Base-by-base conservation (phyloP, 2,113 vertebrate genomes). In the Sinocyclocheilus anophthalmus region DNA sequence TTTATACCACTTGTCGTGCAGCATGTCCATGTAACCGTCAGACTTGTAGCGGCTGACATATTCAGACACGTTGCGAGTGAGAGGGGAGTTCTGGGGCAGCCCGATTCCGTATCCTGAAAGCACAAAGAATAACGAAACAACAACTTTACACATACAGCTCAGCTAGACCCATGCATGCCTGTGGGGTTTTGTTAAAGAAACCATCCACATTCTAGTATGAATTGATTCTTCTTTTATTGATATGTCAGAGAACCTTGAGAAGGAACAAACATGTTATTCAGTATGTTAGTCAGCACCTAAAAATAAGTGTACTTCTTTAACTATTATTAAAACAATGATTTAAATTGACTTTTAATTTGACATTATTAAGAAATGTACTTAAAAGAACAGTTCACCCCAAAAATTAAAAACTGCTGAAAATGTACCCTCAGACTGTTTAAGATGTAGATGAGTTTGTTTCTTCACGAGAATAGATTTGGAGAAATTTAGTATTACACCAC, bases 1-100 rank as follows among this genome's bases (percentile, higher is more conserved):
- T 87, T 98, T 98, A 90, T 99, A 99, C 98, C 98, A 99, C 91
- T 98, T 99, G 95, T 99, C 97, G 0, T 99, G 97, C 4, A 99
- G 94, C 91, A 96, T 96, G 91, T 99, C 98, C 98, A 99, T 98
- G 93, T 97, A 97, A 57, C 98, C 98, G 0, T 98, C 96, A 0
- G 97, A 99, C 92, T 98, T 98, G 94, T 98, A 99, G 45, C 97
- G 96, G 91, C 97, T 97, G 90, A 99, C 96, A 5, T 97, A 94
- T 88, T 99, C 97, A 0, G 97, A 99, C 89, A 99, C 95, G 45
- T 99, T 99, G 48, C 96, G 96, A 79, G 97, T 97, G 84, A 99
- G 90, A 0, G 95, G 96, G 85, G 97, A 99, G 89, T 96, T 97
- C 85, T 97, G 97, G 13, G 97, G 96, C 84, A 99, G 96, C 48